Base-by-base conservation (phyloP, 2,113 vertebrate genomes). In the Tinamus guttatus region DNA sequence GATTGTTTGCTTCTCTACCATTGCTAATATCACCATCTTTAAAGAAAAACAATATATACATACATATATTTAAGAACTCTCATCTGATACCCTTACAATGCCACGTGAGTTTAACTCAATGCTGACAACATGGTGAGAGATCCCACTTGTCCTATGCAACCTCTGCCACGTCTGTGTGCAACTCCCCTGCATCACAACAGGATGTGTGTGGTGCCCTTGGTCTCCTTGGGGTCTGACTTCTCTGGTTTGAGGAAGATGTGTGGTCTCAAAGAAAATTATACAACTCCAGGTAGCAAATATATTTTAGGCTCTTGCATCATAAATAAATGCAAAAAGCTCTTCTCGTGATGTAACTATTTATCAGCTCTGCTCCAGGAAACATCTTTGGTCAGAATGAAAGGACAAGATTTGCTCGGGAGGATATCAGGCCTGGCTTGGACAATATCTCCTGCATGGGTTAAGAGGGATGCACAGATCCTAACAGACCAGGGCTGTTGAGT, bases 401-500 rank as follows among this genome's bases (percentile, higher is more conserved):
- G 59, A n/a, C 18, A 36, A 62, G 13, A 25, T 62, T 62, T 62
- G 19, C 59, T 30, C 54, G 30, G 54, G 74, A 75, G 25, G 59
- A 43, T 38, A 43, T 80, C n/a, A 68, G 51, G 71, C 21, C 69
- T 84, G 73, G 14, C 22, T 92, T 71, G 75, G 58, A 81, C 93
- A 64, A 51, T 32, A 27, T 43, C 69, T 87, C 32, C 30, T 87
- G n/a, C 14, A 11, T 62, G 18, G 13, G 9, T 71, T 56, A 71
- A 68, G 56, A 83, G 45, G 45, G 75, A 90, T 27, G 45, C 41
- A 52, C 56, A 92, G 56, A 54, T 59, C 24, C 51, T 76, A 78
- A 65, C 77, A 79, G 16, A 81, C 14, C 51, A 90, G 80, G 47
- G 22, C 73, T 89, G 28, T 76, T 49, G 62, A 74, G 52, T 79